phyloP scores from a whole-genome alignment of 2,888 invertebrate species.

The Clunio marinus region DNA sequence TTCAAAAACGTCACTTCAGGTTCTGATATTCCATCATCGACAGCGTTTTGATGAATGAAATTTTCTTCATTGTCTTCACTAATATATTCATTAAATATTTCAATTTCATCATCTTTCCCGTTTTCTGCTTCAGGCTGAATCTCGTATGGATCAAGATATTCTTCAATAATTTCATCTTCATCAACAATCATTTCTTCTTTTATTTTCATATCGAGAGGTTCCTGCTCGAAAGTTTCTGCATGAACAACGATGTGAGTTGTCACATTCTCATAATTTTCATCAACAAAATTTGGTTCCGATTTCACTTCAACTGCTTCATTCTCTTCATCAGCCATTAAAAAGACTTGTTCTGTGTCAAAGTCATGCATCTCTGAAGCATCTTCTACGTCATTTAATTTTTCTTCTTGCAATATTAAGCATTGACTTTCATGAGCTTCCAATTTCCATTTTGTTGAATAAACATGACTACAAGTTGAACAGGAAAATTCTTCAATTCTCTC shows the following conservation, averaged over 20 bases:
- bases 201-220: conserved; percentile 42
- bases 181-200: conserved; percentile 43
- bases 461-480: neutral
- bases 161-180: conserved; percentile 36
- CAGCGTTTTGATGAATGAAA: no score
- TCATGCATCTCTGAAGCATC: neutral
- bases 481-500: no score
- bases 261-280: neutral
- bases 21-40: no score
- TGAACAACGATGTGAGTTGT: neutral
- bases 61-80: no score
- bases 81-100: no score
- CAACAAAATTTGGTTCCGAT: neutral
- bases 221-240: neutral
- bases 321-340: neutral
- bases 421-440: neutral
- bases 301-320: neutral
- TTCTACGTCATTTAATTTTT: neutral
- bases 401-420: neutral
- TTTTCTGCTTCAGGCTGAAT: neutral
- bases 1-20: conserved; percentile 41
- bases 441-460: neutral
- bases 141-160: neutral
- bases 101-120: conserved; percentile 5
- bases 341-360: neutral